Percentiles rank a stretch among this genome's conserved stretches.
phyloP scores from a whole-genome alignment of 2,888 invertebrate species.

The Flexamia atlantica region DNA sequence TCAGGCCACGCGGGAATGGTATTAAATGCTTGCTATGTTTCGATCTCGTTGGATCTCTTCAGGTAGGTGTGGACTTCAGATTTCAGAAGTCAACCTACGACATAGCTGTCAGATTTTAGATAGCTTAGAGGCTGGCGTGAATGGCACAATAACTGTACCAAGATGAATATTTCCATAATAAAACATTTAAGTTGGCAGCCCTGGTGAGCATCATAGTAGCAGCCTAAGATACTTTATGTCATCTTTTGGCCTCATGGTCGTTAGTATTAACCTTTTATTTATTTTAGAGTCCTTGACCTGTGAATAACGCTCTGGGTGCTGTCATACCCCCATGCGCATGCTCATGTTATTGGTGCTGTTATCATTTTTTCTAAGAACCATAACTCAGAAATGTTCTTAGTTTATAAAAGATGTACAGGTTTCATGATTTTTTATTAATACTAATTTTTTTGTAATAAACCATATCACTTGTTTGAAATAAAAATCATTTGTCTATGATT shows the following conservation, averaged over 20 bases:
- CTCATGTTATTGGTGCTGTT: slow-evolving; percentile 6
- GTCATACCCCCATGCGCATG: background rate
- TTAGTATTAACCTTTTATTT: slow-evolving; percentile 1
- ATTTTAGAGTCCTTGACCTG: slow-evolving; percentile 5
- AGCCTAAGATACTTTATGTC: background rate
- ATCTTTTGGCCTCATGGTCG: background rate
- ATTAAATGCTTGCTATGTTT: too few species aligned
- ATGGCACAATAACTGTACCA: too few species aligned
- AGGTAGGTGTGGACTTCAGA: too few species aligned
- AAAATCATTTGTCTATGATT: background rate
- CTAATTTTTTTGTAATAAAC: background rate
- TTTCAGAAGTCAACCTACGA: too few species aligned
- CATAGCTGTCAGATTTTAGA: too few species aligned
- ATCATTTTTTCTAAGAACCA: background rate
- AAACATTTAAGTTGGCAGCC: slow-evolving; percentile 4
- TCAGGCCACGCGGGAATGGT: too few species aligned
- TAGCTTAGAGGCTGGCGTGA: too few species aligned
- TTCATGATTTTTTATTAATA: slow-evolving; percentile 14
- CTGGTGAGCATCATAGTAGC: slow-evolving; percentile 33
- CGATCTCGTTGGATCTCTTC: too few species aligned
- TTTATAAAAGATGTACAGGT: slow-evolving; percentile 17
- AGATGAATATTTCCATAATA: too few species aligned
- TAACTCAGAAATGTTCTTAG: slow-evolving; percentile 9
- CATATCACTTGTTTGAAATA: background rate
- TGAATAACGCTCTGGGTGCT: background rate